phyloP scores from a whole-genome alignment of 2,888 invertebrate genomes.

The Clostera curtula region DNA sequence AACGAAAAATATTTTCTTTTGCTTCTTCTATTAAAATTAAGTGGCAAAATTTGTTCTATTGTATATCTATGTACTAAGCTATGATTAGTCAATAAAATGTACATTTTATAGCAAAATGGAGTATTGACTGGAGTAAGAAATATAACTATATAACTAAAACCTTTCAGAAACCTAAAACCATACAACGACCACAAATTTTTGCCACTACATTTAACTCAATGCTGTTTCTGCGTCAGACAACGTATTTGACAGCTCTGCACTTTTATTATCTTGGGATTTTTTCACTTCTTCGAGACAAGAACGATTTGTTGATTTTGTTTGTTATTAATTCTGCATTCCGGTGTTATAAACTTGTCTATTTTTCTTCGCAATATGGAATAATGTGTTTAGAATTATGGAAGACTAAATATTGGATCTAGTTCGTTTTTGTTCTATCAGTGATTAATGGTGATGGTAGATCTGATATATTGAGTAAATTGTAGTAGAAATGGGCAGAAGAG shows the following conservation, averaged over 20 bases:
- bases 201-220: conserved; percentile 13
- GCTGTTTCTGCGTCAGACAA: conserved; percentile 42
- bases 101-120: no score
- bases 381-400: conserved; percentile 35
- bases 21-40: no score
- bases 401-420: conserved; percentile 49
- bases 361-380: conserved; percentile 20
- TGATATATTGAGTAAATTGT: conserved; percentile 43
- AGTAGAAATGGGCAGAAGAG: conserved; percentile 53
- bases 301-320: conserved; percentile 36
- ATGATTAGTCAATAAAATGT: no score
- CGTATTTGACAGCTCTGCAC: conserved; percentile 56
- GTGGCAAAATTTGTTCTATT: no score
- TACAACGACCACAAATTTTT: no score
- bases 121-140: no score
- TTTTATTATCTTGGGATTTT: conserved; percentile 57
- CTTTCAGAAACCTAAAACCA: no score
- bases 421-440: conserved; percentile 36
- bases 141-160: no score
- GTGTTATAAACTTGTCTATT: conserved; percentile 18
- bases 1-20: no score
- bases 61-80: no score
- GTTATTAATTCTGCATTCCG: conserved; percentile 29
- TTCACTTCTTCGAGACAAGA: conserved; percentile 30
- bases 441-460: conserved; percentile 50